Percentiles rank a stretch among this genome's conserved stretches.
Evolutionary conservation across 2,888 invertebrate species (phyloP).

Genomic region (Himalopsyche tibetana): DNA sequence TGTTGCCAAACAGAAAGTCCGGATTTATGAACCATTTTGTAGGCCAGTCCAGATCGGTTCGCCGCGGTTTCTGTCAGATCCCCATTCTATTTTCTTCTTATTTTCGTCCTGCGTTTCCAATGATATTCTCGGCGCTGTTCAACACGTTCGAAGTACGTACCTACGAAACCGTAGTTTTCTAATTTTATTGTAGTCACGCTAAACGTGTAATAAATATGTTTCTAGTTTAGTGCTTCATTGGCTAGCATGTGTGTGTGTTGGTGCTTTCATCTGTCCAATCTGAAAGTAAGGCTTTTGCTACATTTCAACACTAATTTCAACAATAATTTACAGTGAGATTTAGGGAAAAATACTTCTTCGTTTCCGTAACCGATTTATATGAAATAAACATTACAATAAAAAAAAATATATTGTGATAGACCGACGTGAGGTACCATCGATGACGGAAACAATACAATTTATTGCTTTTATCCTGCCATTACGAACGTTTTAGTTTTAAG

Average conservation of each 20-base stretch:
- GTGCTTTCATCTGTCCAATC: slow-evolving; percentile 65
- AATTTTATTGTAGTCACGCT: slow-evolving; percentile 60
- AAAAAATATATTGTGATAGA: too few relatives aligned
- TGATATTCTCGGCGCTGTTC: slow-evolving; percentile 65
- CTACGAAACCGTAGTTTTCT: slow-evolving; percentile 49
- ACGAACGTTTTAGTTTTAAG: too few relatives aligned
- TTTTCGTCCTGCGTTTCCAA: slow-evolving; percentile 45
- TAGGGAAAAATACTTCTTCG: too few relatives aligned
- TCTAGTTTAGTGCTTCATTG: slow-evolving; percentile 49
- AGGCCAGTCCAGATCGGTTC: slow-evolving; percentile 44
- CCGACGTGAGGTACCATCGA: too few relatives aligned
- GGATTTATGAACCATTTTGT: slow-evolving; percentile 37
- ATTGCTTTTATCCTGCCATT: too few relatives aligned
- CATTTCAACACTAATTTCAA: slow-evolving; percentile 39
- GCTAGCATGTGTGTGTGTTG: slow-evolving; percentile 65
- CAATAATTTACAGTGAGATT: not conserved
- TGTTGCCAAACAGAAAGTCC: slow-evolving; percentile 54
- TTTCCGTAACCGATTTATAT: too few relatives aligned
- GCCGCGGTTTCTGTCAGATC: slow-evolving; percentile 49
- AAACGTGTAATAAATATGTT: slow-evolving; percentile 49
- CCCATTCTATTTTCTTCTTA: slow-evolving; percentile 35
- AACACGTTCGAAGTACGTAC: slow-evolving; percentile 64
- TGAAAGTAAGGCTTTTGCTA: slow-evolving; percentile 65
- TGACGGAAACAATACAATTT: too few relatives aligned
- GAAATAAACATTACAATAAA: too few relatives aligned